Evolutionary conservation across 30 jellyfish, hydroid and myxozoan species (phyloP), one percentile per base, ranked within the genome.

Genomic region (Aurelia sp.): DNA sequence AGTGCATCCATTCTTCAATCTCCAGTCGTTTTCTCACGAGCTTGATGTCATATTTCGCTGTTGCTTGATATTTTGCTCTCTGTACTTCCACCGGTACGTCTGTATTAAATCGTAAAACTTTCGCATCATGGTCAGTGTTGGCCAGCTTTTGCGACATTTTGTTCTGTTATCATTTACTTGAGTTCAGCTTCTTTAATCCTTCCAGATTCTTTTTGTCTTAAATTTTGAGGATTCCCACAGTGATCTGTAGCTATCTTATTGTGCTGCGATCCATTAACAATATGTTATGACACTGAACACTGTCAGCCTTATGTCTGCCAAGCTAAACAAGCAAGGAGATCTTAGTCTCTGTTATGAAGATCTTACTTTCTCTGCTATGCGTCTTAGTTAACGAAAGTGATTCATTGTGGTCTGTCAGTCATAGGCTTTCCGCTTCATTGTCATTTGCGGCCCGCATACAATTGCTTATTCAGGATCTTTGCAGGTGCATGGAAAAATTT

Each of bases 1-100:
- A 79, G 58, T 92, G 93, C 94, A 92, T 86, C 98, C 98, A 92
- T 58, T 87, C 98, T 65, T 92, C 98, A 30, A 92, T 68, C 37
- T 82, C 94, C 72, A 92, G 76, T 70, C 98, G 67, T 68, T 81
- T 74, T 81, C 85, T 86, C 62, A 92, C 90, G 27, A 96, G 82
- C 75, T 74, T 86, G 59, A 96, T 70, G 55, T 92, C 96, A 61
- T 92, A 92, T 73, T 92, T 92, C 1, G 97, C 98, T 16, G 98
- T 92, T 13, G 96, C 95, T 70, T 92, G 98, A 71, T 92, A 92
- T 59, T 92, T 92, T 44, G 89, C 76, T 67, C 85, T 35, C 74
- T 82, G 82, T 40, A 75, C 81, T 60, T 79, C 91, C 59, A 63
- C 78, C 48, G 89, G 91, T 16, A 87, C 91, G 21, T 85, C 96